These are phyloP conservation scores for Drosophila lowei DNA, from an alignment of 1,140 invertebrate species.

Conservation along the genomic window DNA sequence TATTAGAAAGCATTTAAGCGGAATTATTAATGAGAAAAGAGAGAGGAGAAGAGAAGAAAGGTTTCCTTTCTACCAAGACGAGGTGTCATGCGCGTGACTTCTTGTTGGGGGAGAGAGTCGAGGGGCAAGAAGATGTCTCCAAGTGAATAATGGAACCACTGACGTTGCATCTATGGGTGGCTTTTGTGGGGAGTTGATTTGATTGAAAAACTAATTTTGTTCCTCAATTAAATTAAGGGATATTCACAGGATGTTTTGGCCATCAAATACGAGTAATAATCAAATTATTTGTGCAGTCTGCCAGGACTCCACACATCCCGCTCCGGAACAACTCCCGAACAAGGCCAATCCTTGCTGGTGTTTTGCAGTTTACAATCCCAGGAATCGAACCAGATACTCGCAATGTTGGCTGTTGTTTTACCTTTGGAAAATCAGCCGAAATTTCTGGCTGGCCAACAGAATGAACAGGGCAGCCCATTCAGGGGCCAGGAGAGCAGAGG, in stretches of 20 bases:
- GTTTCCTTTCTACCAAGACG: background rate
- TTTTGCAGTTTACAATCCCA: constrained; percentile 28
- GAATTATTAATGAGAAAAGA: constrained; percentile 73
- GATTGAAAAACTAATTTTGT: constrained; percentile 13
- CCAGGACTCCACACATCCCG: no score
- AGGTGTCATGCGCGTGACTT: constrained; percentile 31
- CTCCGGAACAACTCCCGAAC: background rate
- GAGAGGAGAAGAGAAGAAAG: constrained; percentile 12
- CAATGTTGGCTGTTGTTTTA: constrained; percentile 41
- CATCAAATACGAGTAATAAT: no score
- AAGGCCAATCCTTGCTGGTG: constrained; percentile 16
- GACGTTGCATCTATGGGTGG: background rate
- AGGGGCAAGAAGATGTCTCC: no score
- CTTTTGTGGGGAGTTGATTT: constrained; percentile 8
- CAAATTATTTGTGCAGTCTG: no score
- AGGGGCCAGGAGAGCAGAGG: constrained; percentile 8
- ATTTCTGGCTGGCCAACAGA: constrained; percentile 65
- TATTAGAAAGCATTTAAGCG: constrained; percentile 80
- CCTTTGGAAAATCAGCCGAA: constrained; percentile 56
- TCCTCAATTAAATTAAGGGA: constrained; percentile 15
- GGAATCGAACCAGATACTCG: constrained; percentile 15
- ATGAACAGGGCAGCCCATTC: constrained; percentile 50
- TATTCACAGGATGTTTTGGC: background rate
- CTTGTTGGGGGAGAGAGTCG: background rate
- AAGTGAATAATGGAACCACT: no score